phyloP scores from a whole-genome alignment of 30 jellyfish, hydroid and myxozoan genomes.

The Aurelia sp. region DNA sequence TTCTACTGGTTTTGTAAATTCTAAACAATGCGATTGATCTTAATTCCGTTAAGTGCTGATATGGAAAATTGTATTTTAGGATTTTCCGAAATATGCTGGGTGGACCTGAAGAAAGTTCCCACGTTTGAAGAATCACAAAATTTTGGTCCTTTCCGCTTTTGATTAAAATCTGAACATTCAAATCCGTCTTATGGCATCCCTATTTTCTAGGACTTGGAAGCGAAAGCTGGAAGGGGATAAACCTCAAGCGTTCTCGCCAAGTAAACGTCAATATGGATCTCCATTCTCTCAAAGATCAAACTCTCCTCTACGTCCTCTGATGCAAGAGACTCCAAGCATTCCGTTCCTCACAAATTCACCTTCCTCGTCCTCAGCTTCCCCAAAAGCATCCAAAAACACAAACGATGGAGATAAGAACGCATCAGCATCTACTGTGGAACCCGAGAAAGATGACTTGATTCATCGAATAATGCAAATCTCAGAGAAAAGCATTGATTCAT shows the following conservation, averaged over 20 bases:
- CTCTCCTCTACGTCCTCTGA: slow-evolving; percentile 35
- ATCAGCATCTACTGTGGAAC: background rate
- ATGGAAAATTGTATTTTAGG: no score
- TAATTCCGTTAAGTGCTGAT: no score
- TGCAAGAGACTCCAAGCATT: slow-evolving; percentile 19
- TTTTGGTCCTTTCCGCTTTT: no score
- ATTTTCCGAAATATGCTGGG: no score
- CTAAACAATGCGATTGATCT: no score
- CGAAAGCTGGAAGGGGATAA: slow-evolving; percentile 28
- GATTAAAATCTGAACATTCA: no score
- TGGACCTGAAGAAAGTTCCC: no score
- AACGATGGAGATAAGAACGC: background rate
- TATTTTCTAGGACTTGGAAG: slow-evolving; percentile 17
- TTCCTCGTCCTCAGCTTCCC: slow-evolving; percentile 1
- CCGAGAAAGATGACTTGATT: background rate
- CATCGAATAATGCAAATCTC: background rate
- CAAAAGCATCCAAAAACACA: background rate
- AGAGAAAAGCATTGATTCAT: background rate
- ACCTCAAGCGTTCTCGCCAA: slow-evolving; percentile 14
- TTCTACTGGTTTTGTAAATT: no score
- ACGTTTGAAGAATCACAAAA: no score
- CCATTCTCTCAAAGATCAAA: slow-evolving; percentile 28
- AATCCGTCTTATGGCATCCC: no score
- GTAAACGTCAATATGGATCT: slow-evolving; percentile 34
- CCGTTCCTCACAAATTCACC: slow-evolving; percentile 16